Conservation (phyloP, 1,140 invertebrate genomes). For the Coptotermes formosanus region DNA sequence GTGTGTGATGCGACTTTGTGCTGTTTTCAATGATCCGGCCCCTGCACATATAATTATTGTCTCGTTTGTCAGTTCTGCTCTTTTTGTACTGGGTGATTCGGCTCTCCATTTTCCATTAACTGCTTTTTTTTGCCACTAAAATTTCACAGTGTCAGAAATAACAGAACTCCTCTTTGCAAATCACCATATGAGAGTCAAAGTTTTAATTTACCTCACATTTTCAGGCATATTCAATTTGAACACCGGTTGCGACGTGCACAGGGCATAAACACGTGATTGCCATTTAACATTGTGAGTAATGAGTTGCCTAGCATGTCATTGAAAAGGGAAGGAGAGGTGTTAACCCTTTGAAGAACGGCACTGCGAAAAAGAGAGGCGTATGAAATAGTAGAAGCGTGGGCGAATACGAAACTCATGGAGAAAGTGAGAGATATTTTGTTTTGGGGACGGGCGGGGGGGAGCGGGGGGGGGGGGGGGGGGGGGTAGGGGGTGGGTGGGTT, state of each 20-base stretch:
- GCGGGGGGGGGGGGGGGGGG: no score
- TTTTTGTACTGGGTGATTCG: background rate
- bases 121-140: slow-evolving; percentile 6
- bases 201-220: slow-evolving; percentile 20
- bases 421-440: no score
- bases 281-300: background rate
- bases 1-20: background rate
- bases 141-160: background rate
- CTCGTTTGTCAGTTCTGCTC: background rate
- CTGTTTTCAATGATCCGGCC: background rate
- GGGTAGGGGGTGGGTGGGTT: no score
- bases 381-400: no score
- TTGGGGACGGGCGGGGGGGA: no score
- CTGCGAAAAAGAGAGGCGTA: no score
- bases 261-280: background rate
- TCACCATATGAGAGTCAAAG: background rate
- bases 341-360: no score
- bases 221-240: background rate
- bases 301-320: no score
- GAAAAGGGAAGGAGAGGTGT: no score
- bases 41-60: background rate
- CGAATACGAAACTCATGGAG: no score
- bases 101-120: slow-evolving; percentile 6
- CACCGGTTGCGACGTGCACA: background rate
- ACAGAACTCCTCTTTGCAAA: background rate